Base-by-base conservation (phyloP, 2,113 vertebrate species). In the Kryptolebias marmoratus region DNA sequence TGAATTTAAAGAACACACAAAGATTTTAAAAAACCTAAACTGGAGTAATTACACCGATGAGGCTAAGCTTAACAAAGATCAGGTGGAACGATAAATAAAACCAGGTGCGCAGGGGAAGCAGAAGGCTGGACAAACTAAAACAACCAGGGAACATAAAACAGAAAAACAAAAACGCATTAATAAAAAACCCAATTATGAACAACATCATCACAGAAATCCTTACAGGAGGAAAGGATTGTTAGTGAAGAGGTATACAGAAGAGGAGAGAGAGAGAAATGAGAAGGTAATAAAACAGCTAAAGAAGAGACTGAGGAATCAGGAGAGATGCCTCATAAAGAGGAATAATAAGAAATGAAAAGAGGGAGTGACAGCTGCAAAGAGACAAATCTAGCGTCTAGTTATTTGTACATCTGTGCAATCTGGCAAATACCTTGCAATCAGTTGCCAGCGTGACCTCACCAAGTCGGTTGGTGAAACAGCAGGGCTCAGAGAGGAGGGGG, bases 371-470 rank as follows among this genome's bases (percentile, higher is more conserved):
- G 79, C 36, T 31, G 70, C 48, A 49, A 66, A n/a, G 64, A 71
- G 69, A 63, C 60, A 80, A 71, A 82, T 80, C 66, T 70, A 72
- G 64, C 50, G 47, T 52, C 56, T 31, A 59, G 15, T 59, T n/a
- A n/a, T 6, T 15, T 4, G 6, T 62, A 5, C n/a, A 28, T 42
- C 27, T 58, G 56, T 58, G 31, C 31, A 28, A 30, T 42, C 32
- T 39, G 32, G 31, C 56, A 47, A n/a, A 14, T 22, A 45, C 8
- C n/a, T 14, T 14, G 9, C 22, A 74, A 80, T 80, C 66, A 80
- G 55, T 62, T 39, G 73, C 45, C 67, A 69, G 62, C 63, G 70
- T 61, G 70, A 82, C 36, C 53, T 82, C 81, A 81, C 57, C 8
- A n/a, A 71, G 73, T 55, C 2, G 1, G 14, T 28, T 64, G 74